Base-by-base conservation (phyloP, 1,140 invertebrate species). In the Melanaphis sacchari region DNA sequence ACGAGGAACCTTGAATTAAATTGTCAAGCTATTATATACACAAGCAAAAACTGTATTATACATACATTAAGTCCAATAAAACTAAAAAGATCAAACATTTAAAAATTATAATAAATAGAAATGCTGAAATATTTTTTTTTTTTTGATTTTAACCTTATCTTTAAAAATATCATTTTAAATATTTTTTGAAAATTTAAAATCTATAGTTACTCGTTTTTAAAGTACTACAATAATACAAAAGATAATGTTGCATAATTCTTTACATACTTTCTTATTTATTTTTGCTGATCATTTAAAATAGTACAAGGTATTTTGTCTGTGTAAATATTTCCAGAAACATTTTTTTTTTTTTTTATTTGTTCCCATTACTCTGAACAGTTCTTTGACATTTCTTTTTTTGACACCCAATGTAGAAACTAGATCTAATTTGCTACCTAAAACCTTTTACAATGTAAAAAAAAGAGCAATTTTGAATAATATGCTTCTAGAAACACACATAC, bases 1-100 rank as follows among this genome's bases (percentile, higher is more conserved):
- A 5, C n/a, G 4, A n/a, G 0, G 11, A 66, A n/a, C 1, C 4
- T n/a, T n/a, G 4, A 18, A n/a, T n/a, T 11, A 5, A 66, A n/a
- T 66, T n/a, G 11, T 2, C 59, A 6, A 66, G 31, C 11, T n/a
- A 15, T 66, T n/a, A 1, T 18, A 66, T 1, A 15, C 15, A 66
- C 11, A 66, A n/a, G 1, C 3, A 66, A 66, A 18, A 66, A 66
- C 46, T 59, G 11, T 31, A 31, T 59, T 15, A 66, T 66, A 1
- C 9, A 18, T n/a, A 54, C 52, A 49, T 49, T 21, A 49, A 49
- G 59, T 66, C 31, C 1, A 66, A 66, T 66, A n/a, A 76, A 76
- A n/a, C 11, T 15, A 15, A 31, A 66, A 31, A 8, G 21, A 31
- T n/a, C 11, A 5, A 76, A 76, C 15, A n/a, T 76, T 18, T n/a